Evolutionary conservation across 1,140 invertebrate species (phyloP), one percentile per base, ranked within the genome.

Genomic region (Drosophila oshimai): DNA sequence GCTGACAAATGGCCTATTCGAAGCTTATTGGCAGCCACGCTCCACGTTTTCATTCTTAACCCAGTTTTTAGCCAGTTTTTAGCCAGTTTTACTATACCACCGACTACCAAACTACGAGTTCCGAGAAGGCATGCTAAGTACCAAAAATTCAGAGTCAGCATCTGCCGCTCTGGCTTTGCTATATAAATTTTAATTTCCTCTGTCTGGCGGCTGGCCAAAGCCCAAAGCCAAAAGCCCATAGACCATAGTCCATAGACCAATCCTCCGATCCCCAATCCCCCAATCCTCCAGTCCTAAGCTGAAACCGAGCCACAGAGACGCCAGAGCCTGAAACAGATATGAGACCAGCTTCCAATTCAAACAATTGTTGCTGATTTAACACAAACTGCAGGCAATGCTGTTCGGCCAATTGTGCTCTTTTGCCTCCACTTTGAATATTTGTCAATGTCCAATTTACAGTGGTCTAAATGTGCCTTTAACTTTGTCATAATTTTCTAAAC

Each of bases 281-380:
- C n/a, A n/a, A n/a, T n/a, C n/a, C n/a, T n/a, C n/a, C n/a, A 47
- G 46, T 26, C 57, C 50, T 37, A 34, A 60, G 29, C 42, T 15
- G 20, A 58, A n/a, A 5, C 31, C 26, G 37, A 65, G 53, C 36
- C 60, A 65, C 20, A 64, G 18, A 41, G 41, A 65, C 57, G 46
- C 65, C 73, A 57, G 53, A 62, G 62, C 60, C 53, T 50, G 51
- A 42, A 49, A 42, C 47, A 55, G 75, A 68, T 68, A 71, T 74
- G 62, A 57, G 72, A 78, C 68, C 69, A 13, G 44, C 37, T 68
- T 57, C 26, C 50, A 57, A 70, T 33, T 64, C 61, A 75, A 73
- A 84, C 78, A 81, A 81, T 83, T 83, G 78, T 83, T 83, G 74
- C 78, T 83, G 79, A 83, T 74, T 83, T 78, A 84, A 83, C 78